Evolutionary conservation across 2,888 invertebrate species (phyloP).

Genomic region (Sabatieria punctata): DNA sequence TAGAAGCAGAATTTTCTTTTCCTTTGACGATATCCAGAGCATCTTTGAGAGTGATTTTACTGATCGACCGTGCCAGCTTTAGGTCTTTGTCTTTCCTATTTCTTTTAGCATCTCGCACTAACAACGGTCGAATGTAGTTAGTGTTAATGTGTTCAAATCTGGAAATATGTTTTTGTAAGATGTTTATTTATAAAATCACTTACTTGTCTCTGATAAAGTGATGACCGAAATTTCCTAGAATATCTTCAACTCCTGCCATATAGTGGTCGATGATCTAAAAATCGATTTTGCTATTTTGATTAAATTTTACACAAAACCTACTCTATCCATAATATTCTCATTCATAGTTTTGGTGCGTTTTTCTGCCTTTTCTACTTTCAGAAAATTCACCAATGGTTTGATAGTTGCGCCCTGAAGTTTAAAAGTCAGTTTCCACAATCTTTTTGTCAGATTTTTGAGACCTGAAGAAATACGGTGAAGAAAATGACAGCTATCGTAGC

Average conservation of each 20-base stretch:
- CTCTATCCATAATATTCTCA: slow-evolving; percentile 85
- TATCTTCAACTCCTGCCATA: slow-evolving; percentile 91
- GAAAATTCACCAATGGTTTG: slow-evolving; percentile 78
- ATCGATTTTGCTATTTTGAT: not conserved
- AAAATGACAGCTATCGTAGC: slow-evolving; percentile 92
- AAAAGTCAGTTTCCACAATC: not conserved
- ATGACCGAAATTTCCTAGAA: slow-evolving; percentile 83
- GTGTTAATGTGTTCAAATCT: not conserved
- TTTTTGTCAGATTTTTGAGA: slow-evolving; percentile 19
- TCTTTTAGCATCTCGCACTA: not conserved
- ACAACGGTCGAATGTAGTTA: not conserved
- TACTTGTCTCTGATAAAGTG: slow-evolving; percentile 60
- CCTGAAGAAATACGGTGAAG: slow-evolving; percentile 95
- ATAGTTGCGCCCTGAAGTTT: slow-evolving; percentile 79
- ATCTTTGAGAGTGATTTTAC: too few species aligned
- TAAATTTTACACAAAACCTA: slow-evolving; percentile 36
- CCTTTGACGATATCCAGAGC: too few species aligned
- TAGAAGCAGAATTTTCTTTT: too few species aligned
- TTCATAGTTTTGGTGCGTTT: slow-evolving; percentile 84
- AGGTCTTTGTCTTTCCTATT: not conserved
- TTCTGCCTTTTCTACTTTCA: slow-evolving; percentile 78
- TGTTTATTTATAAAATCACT: not conserved
- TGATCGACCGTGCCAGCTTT: too few species aligned
- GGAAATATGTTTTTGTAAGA: not conserved
- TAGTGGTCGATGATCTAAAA: slow-evolving; percentile 83